Conservation (phyloP, 2,888 invertebrate genomes). For the Ecliptopera silaceata region DNA sequence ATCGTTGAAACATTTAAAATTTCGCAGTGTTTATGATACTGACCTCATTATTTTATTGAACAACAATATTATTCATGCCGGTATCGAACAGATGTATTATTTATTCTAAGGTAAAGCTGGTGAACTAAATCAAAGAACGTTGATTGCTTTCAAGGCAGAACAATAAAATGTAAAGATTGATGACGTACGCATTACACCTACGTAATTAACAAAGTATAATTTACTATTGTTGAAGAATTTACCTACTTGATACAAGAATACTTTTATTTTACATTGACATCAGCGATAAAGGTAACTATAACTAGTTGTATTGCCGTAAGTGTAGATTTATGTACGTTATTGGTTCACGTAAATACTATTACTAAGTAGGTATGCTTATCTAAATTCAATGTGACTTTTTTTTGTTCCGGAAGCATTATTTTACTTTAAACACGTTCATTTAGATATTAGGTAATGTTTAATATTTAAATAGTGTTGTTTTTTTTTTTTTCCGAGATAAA, state of each 20-base stretch:
- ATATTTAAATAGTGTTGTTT: too few species aligned
- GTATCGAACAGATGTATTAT: slow-evolving; percentile 1
- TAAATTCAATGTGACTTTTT: neutral
- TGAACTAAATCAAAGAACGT: slow-evolving; percentile 3
- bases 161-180: slow-evolving; percentile 17
- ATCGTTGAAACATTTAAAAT: slow-evolving; percentile 6
- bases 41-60: slow-evolving; percentile 19
- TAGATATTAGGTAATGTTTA: too few species aligned
- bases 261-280: slow-evolving; percentile 11
- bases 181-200: slow-evolving; percentile 12
- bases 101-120: slow-evolving; percentile 3
- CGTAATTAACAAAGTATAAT: slow-evolving; percentile 2
- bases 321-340: neutral
- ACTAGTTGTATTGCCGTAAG: neutral
- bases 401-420: neutral
- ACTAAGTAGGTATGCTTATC: neutral
- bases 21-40: slow-evolving; percentile 8
- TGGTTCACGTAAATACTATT: neutral
- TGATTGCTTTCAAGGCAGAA: slow-evolving; percentile 15
- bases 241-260: slow-evolving; percentile 2
- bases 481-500: too few species aligned
- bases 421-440: too few species aligned
- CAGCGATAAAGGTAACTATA: neutral
- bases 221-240: slow-evolving; percentile 3
- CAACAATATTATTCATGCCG: slow-evolving; percentile 7